Conservation (phyloP, 2,888 invertebrate genomes). For the Dolichopus griseipennis region DNA sequence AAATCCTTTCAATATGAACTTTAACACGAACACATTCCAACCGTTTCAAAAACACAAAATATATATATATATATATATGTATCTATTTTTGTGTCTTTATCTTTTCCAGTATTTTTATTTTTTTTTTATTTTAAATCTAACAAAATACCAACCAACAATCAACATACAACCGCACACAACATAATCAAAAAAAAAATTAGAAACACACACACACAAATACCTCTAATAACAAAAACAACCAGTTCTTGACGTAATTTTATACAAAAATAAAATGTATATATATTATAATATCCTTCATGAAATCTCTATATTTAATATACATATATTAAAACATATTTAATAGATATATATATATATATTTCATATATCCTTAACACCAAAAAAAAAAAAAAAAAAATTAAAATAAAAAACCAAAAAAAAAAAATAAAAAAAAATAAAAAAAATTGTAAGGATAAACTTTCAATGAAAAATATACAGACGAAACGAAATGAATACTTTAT, state of each 20-base stretch:
- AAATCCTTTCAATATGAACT: constrained; percentile 9
- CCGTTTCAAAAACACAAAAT: background rate
- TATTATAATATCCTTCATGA: background rate
- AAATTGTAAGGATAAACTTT: constrained; percentile 2
- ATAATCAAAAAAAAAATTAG: background rate
- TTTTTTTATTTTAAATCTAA: too few relatives aligned
- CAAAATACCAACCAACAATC: background rate
- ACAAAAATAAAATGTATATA: background rate
- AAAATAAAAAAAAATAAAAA: background rate
- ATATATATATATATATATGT: too few relatives aligned
- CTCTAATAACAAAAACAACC: too few relatives aligned
- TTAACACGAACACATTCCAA: constrained; percentile 9
- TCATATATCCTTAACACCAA: background rate
- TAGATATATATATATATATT: too few relatives aligned
- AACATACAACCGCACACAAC: background rate
- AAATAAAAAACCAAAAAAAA: background rate
- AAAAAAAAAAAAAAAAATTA: background rate
- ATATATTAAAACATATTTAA: background rate
- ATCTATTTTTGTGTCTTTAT: too few relatives aligned
- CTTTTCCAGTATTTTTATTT: too few relatives aligned
- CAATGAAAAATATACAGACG: constrained; percentile 5
- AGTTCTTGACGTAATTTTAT: background rate
- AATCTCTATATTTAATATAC: background rate
- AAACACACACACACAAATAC: background rate
- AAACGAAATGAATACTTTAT: constrained; percentile 35